Percentiles rank a stretch among this genome's conserved stretches.
These are phyloP conservation scores for Pristis pectinata DNA, from an alignment of 2,797 vertebrate species.

Conservation along the genomic window DNA sequence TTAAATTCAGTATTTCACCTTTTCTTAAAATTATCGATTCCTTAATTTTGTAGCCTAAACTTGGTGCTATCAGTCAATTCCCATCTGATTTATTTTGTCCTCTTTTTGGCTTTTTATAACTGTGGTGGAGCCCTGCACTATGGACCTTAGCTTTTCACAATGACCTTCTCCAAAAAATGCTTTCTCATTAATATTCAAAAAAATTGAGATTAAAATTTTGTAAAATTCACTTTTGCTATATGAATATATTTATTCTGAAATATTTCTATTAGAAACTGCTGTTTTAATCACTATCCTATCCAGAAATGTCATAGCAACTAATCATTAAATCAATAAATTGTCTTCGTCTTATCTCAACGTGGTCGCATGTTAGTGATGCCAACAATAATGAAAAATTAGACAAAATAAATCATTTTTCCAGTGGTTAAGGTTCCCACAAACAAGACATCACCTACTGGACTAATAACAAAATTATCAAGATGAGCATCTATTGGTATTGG, in stretches of 20 bases:
- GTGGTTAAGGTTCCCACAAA: not conserved
- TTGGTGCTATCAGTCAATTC: not conserved
- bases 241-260: constrained; percentile 13
- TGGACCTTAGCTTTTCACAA: not conserved
- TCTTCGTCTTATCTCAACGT: constrained; percentile 15
- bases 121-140: not conserved
- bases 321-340: not conserved
- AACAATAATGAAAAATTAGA: not conserved
- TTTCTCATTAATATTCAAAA: not conserved
- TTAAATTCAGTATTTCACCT: not conserved
- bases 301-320: constrained; percentile 17
- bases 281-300: constrained; percentile 26
- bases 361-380: not conserved
- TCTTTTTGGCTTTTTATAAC: not conserved
- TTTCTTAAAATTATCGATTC: not conserved
- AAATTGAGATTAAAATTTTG: not conserved
- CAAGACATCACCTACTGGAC: not conserved
- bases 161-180: not conserved
- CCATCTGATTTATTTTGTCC: not conserved
- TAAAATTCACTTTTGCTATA: not conserved
- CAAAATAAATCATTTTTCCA: not conserved
- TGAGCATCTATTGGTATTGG: too few relatives aligned
- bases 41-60: not conserved
- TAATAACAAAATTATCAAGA: too few relatives aligned
- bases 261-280: constrained; percentile 18